Conservation (phyloP, 2,888 invertebrate species). For the Elysia crispata region DNA sequence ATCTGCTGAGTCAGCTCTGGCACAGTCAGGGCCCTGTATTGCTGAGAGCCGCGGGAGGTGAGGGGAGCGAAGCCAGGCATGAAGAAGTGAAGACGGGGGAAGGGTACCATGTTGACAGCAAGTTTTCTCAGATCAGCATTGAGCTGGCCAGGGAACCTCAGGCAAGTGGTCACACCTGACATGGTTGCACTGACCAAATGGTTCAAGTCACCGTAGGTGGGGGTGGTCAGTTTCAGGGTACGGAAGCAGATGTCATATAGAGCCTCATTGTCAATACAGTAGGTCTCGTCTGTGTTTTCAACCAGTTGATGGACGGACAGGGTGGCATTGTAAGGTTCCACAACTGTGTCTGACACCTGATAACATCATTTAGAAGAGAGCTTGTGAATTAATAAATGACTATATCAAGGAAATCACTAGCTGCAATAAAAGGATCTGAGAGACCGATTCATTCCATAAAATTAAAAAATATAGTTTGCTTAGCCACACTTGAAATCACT, state of each 20-base stretch:
- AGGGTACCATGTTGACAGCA: slow-evolving; percentile 52
- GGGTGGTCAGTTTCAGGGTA: slow-evolving; percentile 79
- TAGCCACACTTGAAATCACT: too few relatives aligned
- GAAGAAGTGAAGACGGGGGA: slow-evolving; percentile 73
- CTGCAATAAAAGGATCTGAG: too few relatives aligned
- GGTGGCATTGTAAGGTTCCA: slow-evolving; percentile 89
- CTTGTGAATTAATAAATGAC: too few relatives aligned
- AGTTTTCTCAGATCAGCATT: slow-evolving; percentile 51
- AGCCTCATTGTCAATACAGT: slow-evolving; percentile 80
- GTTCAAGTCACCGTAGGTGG: slow-evolving; percentile 76
- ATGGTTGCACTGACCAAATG: slow-evolving; percentile 79
- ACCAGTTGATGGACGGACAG: slow-evolving; percentile 82
- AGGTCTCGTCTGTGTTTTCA: slow-evolving; percentile 79
- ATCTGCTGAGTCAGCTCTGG: slow-evolving; percentile 80
- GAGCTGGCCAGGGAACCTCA: slow-evolving; percentile 70
- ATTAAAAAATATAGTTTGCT: too few relatives aligned
- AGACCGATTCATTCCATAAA: too few relatives aligned
- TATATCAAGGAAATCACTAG: too few relatives aligned
- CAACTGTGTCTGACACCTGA: slow-evolving; percentile 85
- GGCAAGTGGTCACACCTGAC: slow-evolving; percentile 80
- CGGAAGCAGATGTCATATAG: slow-evolving; percentile 81
- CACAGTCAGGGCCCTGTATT: slow-evolving; percentile 62
- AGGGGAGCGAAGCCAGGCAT: slow-evolving; percentile 68
- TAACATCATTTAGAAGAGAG: too few relatives aligned
- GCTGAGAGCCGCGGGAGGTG: slow-evolving; percentile 74